Evolutionary conservation across 2,888 invertebrate species (phyloP).

Genomic region (Zootermopsis nevadensis): DNA sequence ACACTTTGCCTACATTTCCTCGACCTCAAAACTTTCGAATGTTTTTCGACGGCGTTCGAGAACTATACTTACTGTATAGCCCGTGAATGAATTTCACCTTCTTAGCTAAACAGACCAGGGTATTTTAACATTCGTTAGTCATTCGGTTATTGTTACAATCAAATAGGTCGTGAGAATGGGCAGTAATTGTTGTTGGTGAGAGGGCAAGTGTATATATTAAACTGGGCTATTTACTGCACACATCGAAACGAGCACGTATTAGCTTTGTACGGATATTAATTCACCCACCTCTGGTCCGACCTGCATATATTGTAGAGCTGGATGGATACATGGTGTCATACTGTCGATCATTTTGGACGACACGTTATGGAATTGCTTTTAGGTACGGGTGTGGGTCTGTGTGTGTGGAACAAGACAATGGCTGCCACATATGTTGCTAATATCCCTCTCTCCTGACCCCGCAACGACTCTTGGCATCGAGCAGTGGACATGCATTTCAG

Average conservation of each 20-base stretch:
- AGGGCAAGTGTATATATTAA: not conserved
- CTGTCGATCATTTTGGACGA: conserved; percentile 13
- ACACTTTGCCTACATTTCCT: too few species aligned
- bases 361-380: not conserved
- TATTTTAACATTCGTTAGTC: too few species aligned
- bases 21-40: too few species aligned
- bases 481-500: not conserved
- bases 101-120: too few species aligned
- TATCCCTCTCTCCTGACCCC: too few species aligned
- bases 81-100: too few species aligned
- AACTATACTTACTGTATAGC: too few species aligned
- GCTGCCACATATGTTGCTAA: not conserved
- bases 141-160: too few species aligned
- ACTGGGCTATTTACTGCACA: not conserved
- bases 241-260: not conserved
- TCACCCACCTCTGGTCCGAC: not conserved
- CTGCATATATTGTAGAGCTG: not conserved
- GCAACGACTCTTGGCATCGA: not conserved
- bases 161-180: too few species aligned
- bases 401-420: not conserved
- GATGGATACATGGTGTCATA: not conserved
- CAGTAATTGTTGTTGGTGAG: too few species aligned
- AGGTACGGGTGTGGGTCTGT: not conserved
- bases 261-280: not conserved
- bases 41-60: too few species aligned